Percentiles rank a stretch among this genome's conserved stretches.
These are phyloP conservation scores for Acrobeloides nanus DNA, from an alignment of 2,888 invertebrate species.

Conservation along the genomic window DNA sequence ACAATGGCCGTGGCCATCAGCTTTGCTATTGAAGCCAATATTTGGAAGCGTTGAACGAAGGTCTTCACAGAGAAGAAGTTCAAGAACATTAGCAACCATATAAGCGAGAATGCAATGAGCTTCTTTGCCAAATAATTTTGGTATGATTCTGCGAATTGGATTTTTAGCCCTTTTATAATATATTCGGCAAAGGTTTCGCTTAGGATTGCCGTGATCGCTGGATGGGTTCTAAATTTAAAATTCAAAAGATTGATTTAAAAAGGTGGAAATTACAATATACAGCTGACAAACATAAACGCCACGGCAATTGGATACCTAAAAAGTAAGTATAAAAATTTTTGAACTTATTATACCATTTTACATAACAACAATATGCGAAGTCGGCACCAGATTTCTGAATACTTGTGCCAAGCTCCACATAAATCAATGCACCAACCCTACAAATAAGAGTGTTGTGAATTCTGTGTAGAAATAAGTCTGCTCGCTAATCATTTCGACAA, in stretches of 20 bases:
- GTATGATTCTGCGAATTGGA: conserved; percentile 18
- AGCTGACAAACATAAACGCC: conserved; percentile 45
- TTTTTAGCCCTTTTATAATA: conserved; percentile 33
- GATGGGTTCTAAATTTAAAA: conserved; percentile 33
- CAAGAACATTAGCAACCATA: too few relatives aligned
- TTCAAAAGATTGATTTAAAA: conserved; percentile 8
- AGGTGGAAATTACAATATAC: conserved; percentile 41
- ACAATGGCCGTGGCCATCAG: too few relatives aligned
- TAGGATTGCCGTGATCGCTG: conserved; percentile 48
- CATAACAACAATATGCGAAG: conserved; percentile 48
- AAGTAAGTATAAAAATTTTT: conserved; percentile 18
- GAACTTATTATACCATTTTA: conserved; percentile 43
- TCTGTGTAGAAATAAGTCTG: too few relatives aligned
- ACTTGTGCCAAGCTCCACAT: conserved; percentile 80
- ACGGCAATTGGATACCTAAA: conserved; percentile 46
- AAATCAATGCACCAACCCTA: too few relatives aligned
- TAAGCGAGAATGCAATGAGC: too few relatives aligned
- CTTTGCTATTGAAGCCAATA: too few relatives aligned
- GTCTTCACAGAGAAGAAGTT: too few relatives aligned
- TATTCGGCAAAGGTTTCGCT: conserved; percentile 50
- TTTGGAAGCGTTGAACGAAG: too few relatives aligned
- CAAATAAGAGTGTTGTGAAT: too few relatives aligned
- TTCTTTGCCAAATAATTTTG: conserved; percentile 11
- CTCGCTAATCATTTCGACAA: too few relatives aligned
- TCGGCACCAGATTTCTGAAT: conserved; percentile 60